Evolutionary conservation across 2,797 vertebrate genomes (phyloP), one percentile per base, ranked within the genome.

Genomic region (Sebastes melanostomus): DNA sequence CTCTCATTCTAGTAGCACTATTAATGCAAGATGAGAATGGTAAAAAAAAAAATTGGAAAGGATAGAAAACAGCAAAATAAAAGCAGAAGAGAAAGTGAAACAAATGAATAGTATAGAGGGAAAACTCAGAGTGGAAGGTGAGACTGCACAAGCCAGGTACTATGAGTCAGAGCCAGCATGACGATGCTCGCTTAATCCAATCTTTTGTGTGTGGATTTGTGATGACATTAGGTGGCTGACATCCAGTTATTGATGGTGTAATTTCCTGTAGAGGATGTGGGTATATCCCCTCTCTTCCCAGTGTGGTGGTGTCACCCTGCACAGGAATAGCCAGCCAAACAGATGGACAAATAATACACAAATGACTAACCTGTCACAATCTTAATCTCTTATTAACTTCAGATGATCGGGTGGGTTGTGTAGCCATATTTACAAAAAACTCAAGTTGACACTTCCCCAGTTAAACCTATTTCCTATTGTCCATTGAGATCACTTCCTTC

Each of bases 211-310:
- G 32, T 61, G 67, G 29, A 72, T 80, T 79, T 82, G 62, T 56
- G 63, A 82, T 85, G 88, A 87, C 78, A 59, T 87, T 78, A 75
- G 79, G 67, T 61, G 54, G 56, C 46, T 60, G 76, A 70, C 81
- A 74, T 72, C 27, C 62, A 18, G 70, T 36, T 85, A 61, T 46
- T 74, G 70, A 63, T 66, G 42, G n/a, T 63, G 50, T 88, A 61
- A 86, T 67, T 88, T 91, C 84, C 76, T 75, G 66, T 74, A 30
- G 22, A 84, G 81, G 73, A 77, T 85, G 62, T 76, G 56, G 42
- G 76, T 61, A 78, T 81, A 38, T 72, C 77, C 66, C 38, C 16
- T 66, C 58, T 73, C 22, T 69, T 18, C 14, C 29, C n/a, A 54
- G 42, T 46, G 46, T 59, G 22, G 52, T 66, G 24, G 30, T 80